Evolutionary conservation across 64 coral and sea anemone genomes (phyloP), one percentile per base, ranked within the genome.

Genomic region (Porites lutea): DNA sequence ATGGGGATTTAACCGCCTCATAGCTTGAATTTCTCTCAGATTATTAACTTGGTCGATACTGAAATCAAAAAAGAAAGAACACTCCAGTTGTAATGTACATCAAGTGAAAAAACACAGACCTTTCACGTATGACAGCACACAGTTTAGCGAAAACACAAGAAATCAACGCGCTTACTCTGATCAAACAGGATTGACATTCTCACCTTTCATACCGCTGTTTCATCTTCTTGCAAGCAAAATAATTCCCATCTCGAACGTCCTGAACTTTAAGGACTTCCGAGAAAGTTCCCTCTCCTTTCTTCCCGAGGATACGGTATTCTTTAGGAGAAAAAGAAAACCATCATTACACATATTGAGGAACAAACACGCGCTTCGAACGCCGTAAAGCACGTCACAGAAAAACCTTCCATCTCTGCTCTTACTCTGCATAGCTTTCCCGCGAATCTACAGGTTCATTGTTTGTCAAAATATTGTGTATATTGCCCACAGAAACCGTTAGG

Each of bases 21-120:
- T 99, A 2, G 97, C 97, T 79, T 99, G 97, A 4, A 99, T 93
- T 83, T 99, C 97, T 75, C 97, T 89, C 16, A 99, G 52, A 27
- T 99, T 99, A 50, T 99, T 99, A n/a, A 99, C 97, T 88, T 99
- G 97, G 74, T 99, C 97, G 82, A 99, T 70, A n/a, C 97, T 99
- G 65, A 12, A 21, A 54, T 61, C 53, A 64, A 81, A 76, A 86
- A 8, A 74, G 60, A 82, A 75, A 75, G 82, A 23, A 7, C 54
- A 9, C 54, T 57, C 12, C 4, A 57, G 12, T 57, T 57, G 54
- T 57, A 57, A 57, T 57, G 54, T 4, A 90, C 18, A 73, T 66
- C 6, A 70, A 62, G 37, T 79, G 21, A 48, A 16, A 37, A 89
- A 69, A 58, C 65, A 69, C 19, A 46, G 11, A 48, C 23, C 23